Evolutionary conservation across 1,140 invertebrate species (phyloP).

Genomic region (Drosophila orosa): DNA sequence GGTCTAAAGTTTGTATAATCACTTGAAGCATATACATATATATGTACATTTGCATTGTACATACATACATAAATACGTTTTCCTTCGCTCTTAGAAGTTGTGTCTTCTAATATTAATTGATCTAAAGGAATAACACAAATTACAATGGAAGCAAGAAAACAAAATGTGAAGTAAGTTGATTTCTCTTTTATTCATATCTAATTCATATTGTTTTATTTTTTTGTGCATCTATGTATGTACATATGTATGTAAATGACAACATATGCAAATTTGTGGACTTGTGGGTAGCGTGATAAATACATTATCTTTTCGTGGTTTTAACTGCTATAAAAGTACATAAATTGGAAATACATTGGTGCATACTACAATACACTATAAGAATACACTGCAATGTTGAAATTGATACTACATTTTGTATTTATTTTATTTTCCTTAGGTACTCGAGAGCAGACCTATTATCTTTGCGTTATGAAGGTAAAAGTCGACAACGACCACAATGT

Average conservation of each 20-base stretch:
- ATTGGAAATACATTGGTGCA: not conserved
- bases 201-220: not conserved
- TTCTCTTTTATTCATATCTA: not conserved
- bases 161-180: not conserved
- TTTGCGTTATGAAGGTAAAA: slow-evolving; percentile 62
- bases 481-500: slow-evolving; percentile 65
- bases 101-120: not conserved
- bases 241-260: not conserved
- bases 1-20: slow-evolving; percentile 2
- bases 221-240: not conserved
- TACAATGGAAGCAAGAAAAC: not conserved
- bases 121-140: not conserved
- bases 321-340: not conserved
- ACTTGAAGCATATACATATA: slow-evolving; percentile 1
- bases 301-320: not conserved
- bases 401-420: not conserved
- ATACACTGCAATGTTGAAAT: not conserved
- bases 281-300: not conserved
- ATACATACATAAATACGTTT: not conserved
- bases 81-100: not conserved
- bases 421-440: slow-evolving; percentile 46
- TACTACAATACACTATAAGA: not conserved
- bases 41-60: not conserved
- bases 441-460: slow-evolving; percentile 59
- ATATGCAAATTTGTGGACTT: not conserved